Conservation (phyloP, 53 echinoderm and acorn worm species). For the Paelopatides confundens region DNA sequence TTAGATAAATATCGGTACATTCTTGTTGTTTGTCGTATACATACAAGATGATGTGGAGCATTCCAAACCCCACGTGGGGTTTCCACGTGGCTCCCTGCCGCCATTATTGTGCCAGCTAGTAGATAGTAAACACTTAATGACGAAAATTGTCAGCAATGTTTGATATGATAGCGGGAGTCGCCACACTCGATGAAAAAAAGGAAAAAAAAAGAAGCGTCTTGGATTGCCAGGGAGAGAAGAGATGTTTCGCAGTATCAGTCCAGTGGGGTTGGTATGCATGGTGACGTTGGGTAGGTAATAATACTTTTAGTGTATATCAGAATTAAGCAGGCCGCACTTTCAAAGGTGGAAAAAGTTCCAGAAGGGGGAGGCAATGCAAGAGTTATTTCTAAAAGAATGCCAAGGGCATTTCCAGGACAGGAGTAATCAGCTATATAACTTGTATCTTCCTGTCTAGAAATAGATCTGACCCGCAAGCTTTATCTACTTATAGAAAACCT, state of each 20-base stretch:
- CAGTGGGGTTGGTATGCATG: conserved; percentile 11
- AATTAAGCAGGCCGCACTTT: neutral
- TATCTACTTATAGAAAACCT: neutral
- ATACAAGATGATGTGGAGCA: conserved; percentile 16
- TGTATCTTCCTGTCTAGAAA: neutral
- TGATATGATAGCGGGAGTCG: conserved; percentile 40
- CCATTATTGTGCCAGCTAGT: neutral
- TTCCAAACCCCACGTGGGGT: conserved; percentile 39
- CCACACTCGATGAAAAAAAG: neutral
- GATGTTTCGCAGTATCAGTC: conserved; percentile 10
- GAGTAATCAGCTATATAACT: neutral
- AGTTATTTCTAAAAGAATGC: neutral
- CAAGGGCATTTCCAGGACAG: neutral
- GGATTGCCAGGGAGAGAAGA: neutral
- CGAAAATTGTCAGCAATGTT: conserved; percentile 42
- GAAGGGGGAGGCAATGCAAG: neutral
- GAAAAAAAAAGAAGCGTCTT: neutral
- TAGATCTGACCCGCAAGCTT: neutral
- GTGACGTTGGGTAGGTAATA: neutral
- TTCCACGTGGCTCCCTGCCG: neutral
- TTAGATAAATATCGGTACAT: conserved; percentile 22
- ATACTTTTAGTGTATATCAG: neutral
- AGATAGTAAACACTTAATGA: conserved; percentile 32
- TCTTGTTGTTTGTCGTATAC: conserved; percentile 4
- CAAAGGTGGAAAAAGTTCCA: neutral